Evolutionary conservation across 2,888 invertebrate genomes (phyloP), one percentile per base, ranked within the genome.

Genomic region (Crioceris asparagi): DNA sequence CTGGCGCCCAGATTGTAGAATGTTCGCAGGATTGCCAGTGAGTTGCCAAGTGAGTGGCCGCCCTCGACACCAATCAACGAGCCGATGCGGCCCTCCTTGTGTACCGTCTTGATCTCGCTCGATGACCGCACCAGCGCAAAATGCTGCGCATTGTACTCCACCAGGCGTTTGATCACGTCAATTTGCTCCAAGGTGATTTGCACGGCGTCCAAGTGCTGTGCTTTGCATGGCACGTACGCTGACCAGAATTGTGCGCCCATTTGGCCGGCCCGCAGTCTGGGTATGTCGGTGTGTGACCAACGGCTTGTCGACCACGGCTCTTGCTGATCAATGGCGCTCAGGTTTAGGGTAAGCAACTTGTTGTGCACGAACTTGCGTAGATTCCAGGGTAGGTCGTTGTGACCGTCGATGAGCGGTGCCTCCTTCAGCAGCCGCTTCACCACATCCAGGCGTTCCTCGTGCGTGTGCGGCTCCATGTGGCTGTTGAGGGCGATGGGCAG

Each of bases 271-370:
- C 40, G 39, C 35, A 54, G 43, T 42, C 90, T 74, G 41, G 85
- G 83, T 54, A 93, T 83, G 65, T 93, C 92, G 17, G 92, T 93
- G 62, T 93, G 92, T 53, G 88, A 87, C 88, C 88, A 91, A 64
- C 78, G 78, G 61, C 83, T 84, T 54, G 76, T 74, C 50, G 83
- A 79, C 88, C 88, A 88, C 49, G 87, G 84, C 56, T 85, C 82
- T 49, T 78, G 71, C 40, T 72, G 69, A 45, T 74, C 74, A 41
- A 81, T 67, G 47, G 76, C 72, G 53, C 76, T 76, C 56, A 81
- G 68, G 61, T 81, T 78, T 49, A 80, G 71, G 44, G 71, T 71
- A 42, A 71, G 68, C 48, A 86, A 71, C 64, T 79, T 79, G 62
- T 87, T 90, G 66, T 86, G 85, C 35, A 86, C 77, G 66, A 87